Evolutionary conservation across 2,888 invertebrate genomes (phyloP), one percentile per base, ranked within the genome.

Genomic region (Drosophila lacicola): DNA sequence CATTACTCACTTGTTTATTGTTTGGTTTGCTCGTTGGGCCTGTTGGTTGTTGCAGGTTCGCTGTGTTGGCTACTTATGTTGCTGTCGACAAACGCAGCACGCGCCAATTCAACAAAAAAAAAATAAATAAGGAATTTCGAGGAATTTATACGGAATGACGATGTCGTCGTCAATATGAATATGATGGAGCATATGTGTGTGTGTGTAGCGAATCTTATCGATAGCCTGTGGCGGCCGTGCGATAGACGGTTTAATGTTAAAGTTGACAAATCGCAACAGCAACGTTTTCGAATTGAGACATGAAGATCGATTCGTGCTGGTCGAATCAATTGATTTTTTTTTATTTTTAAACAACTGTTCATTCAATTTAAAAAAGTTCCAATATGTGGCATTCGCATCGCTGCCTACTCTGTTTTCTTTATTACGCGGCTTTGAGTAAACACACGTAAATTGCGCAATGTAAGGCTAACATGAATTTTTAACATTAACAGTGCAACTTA

Each of bases 1-100:
- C 64, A 80, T 69, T 74, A 83, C 77, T 80, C 54, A 81, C 81
- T 36, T 70, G 63, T 62, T 68, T 70, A 50, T 45, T 70, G 62
- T 49, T 49, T 45, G 53, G 50, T 55, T 53, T 58, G 66, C 50
- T 78, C 21, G 13, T 34, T 51, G 11, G n/a, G 33, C 39, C 34
- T 29, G 11, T 21, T 19, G 11, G 10, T 50, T n/a, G 29, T 29
- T 51, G 56, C 17, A 34, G 39, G 14, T 36, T 47, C 17, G 39
- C 34, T 41, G 39, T 21, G 17, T 25, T 25, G 19, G 19, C 53
- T 19, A 14, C 17, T 57, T 13, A 29, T 25, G 37, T 37, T 13
- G 45, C 39, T 33, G 9, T 21, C 25, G 21, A 19, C 34, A 41
- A 29, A 33, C 14, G 39, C 56, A 47, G 50, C 53, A 45, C 42